Conservation (phyloP, 1,140 invertebrate species). For the Lithobius niger region DNA sequence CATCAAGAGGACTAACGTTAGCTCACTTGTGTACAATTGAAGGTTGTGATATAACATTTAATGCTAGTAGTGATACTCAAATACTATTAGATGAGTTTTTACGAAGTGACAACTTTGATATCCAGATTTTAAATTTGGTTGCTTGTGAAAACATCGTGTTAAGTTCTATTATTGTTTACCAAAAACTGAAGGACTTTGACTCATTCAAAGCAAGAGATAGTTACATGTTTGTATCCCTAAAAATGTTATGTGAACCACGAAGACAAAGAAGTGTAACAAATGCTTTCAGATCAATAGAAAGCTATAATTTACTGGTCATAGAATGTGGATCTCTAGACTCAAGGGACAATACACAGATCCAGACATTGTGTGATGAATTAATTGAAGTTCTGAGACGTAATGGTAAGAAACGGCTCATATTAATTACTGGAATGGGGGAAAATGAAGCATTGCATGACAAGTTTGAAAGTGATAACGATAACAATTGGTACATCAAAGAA, state of each 20-base stretch:
- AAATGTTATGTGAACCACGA: background rate
- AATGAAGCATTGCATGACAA: background rate
- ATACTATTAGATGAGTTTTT: too few relatives aligned
- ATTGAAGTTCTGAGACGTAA: background rate
- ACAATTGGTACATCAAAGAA: too few relatives aligned
- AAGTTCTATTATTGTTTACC: background rate
- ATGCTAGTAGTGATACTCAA: background rate
- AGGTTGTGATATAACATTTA: background rate
- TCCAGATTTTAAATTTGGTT: background rate
- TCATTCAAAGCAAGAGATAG: background rate
- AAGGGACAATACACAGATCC: background rate
- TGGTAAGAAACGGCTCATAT: background rate
- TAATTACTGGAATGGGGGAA: background rate
- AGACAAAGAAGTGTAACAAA: background rate
- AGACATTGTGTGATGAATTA: background rate
- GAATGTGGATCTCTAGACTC: background rate
- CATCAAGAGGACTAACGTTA: background rate
- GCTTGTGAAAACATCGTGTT: background rate
- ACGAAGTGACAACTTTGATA: background rate
- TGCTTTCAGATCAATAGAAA: background rate
- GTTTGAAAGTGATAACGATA: background rate
- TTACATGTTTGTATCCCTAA: background rate
- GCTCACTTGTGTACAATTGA: background rate
- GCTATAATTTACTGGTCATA: background rate
- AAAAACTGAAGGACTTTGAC: too few relatives aligned